Conservation (phyloP, 2,113 vertebrate species). For the Kryptolebias marmoratus region DNA sequence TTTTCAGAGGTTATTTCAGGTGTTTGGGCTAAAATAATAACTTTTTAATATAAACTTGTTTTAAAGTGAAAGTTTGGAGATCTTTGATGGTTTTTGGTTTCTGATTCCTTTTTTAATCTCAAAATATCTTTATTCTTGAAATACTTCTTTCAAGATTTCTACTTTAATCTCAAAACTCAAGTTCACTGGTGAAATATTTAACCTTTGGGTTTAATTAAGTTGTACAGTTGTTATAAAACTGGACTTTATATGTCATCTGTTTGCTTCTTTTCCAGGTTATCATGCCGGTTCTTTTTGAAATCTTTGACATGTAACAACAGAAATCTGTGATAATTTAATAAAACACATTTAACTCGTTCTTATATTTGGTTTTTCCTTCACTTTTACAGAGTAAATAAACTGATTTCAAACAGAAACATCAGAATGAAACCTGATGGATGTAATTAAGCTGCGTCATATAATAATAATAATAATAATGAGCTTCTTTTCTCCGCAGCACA, state of each 20-base stretch:
- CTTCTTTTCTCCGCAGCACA: slow-evolving; percentile 48
- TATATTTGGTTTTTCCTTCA: slow-evolving; percentile 4
- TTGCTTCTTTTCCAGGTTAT: slow-evolving; percentile 67
- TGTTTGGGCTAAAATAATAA: too few species aligned
- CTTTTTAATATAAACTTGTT: too few species aligned
- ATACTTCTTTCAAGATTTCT: too few species aligned
- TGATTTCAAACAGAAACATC: slow-evolving; percentile 23
- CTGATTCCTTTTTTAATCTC: too few species aligned
- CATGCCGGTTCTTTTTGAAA: slow-evolving; percentile 37
- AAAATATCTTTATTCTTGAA: too few species aligned
- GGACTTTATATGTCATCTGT: slow-evolving; percentile 74
- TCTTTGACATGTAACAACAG: slow-evolving; percentile 76
- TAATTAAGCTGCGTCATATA: slow-evolving; percentile 59
- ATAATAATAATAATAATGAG: slow-evolving; percentile 54
- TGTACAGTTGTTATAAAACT: slow-evolving; percentile 79
- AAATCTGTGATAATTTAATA: slow-evolving; percentile 71
- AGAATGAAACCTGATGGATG: slow-evolving; percentile 36
- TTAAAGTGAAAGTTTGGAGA: too few species aligned
- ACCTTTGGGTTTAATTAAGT: slow-evolving; percentile 75
- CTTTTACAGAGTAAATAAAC: slow-evolving; percentile 41
- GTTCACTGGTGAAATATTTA: too few species aligned
- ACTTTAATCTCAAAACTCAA: too few species aligned
- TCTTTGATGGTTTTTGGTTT: too few species aligned
- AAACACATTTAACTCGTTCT: slow-evolving; percentile 18
- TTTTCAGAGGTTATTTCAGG: too few species aligned